phyloP scores from a whole-genome alignment of 2,888 invertebrate species.

The Exocentrus adspersus region DNA sequence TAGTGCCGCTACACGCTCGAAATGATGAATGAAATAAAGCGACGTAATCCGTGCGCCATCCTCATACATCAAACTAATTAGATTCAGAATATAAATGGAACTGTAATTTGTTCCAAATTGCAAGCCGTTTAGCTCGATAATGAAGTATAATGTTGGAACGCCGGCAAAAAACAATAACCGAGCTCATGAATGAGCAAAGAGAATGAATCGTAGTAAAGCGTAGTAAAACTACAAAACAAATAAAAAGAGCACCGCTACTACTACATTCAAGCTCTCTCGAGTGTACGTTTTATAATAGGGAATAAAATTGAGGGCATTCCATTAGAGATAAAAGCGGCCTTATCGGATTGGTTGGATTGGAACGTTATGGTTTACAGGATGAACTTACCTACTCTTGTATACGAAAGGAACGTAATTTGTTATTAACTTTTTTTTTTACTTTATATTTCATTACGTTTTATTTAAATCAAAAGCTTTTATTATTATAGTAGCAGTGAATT shows the following conservation, averaged over 20 bases:
- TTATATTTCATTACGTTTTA: no score
- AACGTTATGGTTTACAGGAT: no score
- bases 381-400: no score
- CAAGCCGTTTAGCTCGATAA: conserved; percentile 22
- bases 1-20: no score
- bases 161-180: conserved; percentile 39
- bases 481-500: no score
- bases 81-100: background rate
- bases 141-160: conserved; percentile 20
- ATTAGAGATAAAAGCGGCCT: conserved; percentile 18
- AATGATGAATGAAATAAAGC: no score
- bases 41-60: no score
- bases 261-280: conserved; percentile 57
- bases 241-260: conserved; percentile 62
- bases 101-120: conserved; percentile 18
- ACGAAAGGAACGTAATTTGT: no score
- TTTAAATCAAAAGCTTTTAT: no score
- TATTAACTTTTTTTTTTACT: no score
- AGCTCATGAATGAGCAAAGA: conserved; percentile 59
- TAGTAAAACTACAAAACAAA: conserved; percentile 65
- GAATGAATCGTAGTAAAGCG: conserved; percentile 62
- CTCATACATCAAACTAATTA: background rate
- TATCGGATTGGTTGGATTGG: no score
- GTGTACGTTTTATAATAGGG: conserved; percentile 45
- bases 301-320: conserved; percentile 38